A percentile compares a stretch with the other conserved stretches of the same genome.
These are phyloP conservation scores for Leptosomus discolor DNA, from an alignment of 2,113 vertebrate genomes.

Conservation along the genomic window DNA sequence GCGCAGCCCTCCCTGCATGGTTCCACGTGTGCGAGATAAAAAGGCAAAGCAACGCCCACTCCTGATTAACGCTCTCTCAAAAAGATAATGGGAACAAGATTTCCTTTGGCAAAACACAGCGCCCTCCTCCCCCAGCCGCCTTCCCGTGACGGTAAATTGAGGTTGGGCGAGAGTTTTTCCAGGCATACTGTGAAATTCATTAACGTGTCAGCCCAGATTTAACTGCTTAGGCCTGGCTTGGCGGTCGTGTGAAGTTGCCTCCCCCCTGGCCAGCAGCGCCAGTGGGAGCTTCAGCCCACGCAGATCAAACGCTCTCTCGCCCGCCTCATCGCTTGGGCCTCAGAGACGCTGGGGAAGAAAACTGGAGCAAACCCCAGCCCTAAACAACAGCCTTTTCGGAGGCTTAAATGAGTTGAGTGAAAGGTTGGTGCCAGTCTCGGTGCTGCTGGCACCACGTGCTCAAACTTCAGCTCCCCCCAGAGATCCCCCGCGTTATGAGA, in stretches of 20 bases:
- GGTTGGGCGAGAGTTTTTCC: conserved; percentile 70
- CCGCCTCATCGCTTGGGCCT: accelerated
- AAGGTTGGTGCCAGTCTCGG: not conserved
- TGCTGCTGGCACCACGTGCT: not conserved
- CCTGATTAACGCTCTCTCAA: conserved; percentile 13
- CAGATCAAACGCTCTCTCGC: not conserved
- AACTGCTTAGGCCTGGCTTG: conserved; percentile 54
- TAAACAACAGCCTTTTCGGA: not conserved
- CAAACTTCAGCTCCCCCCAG: not conserved
- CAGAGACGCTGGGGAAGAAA: accelerated
- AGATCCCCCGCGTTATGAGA: not conserved
- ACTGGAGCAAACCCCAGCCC: not conserved
- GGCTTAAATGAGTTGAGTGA: not conserved
- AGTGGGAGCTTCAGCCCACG: not conserved
- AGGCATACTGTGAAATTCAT: conserved; percentile 73
- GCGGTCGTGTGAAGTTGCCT: not conserved
- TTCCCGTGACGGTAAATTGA: not conserved
- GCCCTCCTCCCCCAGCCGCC: not conserved
- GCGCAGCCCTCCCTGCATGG: not conserved
- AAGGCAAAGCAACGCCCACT: not conserved
- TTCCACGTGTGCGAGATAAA: conserved; percentile 47
- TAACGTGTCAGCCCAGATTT: conserved; percentile 64
- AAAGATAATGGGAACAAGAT: conserved; percentile 70
- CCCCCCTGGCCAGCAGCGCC: not conserved
- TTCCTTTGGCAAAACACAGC: not conserved